Evolutionary conservation across 2,797 vertebrate genomes (phyloP).

Genomic region (Typhlichthys subterraneus): DNA sequence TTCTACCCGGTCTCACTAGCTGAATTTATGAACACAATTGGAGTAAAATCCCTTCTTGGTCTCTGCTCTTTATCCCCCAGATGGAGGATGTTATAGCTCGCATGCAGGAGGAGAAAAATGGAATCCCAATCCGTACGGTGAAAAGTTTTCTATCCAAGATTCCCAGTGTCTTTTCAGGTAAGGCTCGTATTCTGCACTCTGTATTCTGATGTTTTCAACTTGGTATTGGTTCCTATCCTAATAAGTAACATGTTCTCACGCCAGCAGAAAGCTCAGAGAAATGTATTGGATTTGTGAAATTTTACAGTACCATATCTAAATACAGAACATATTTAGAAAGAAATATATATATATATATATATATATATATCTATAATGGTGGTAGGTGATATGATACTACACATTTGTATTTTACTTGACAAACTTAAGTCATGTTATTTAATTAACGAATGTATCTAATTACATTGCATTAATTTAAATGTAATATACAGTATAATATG

Average conservation of each 20-base stretch:
- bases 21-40: conserved; percentile 17
- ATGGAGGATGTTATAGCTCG: conserved; percentile 97
- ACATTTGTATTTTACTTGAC: too few relatives aligned
- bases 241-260: background rate
- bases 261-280: conserved; percentile 33
- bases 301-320: background rate
- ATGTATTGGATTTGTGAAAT: conserved; percentile 25
- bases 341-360: too few relatives aligned
- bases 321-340: conserved; percentile 3
- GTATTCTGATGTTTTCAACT: background rate
- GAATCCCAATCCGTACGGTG: conserved; percentile 95
- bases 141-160: conserved; percentile 99
- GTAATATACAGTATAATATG: too few relatives aligned
- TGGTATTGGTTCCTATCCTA: conserved; percentile 33
- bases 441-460: too few relatives aligned
- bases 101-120: conserved; percentile 97
- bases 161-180: conserved; percentile 97
- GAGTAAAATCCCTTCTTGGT: conserved; percentile 26
- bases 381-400: too few relatives aligned
- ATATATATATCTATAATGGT: too few relatives aligned
- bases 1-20: conserved; percentile 7
- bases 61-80: conserved; percentile 63
- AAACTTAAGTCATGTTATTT: too few relatives aligned
- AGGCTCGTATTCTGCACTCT: conserved; percentile 53
- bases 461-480: too few relatives aligned